Percentiles rank a stretch among this genome's conserved stretches.
Evolutionary conservation across 2,888 invertebrate genomes (phyloP).

Genomic region (Cybosia mesomella): DNA sequence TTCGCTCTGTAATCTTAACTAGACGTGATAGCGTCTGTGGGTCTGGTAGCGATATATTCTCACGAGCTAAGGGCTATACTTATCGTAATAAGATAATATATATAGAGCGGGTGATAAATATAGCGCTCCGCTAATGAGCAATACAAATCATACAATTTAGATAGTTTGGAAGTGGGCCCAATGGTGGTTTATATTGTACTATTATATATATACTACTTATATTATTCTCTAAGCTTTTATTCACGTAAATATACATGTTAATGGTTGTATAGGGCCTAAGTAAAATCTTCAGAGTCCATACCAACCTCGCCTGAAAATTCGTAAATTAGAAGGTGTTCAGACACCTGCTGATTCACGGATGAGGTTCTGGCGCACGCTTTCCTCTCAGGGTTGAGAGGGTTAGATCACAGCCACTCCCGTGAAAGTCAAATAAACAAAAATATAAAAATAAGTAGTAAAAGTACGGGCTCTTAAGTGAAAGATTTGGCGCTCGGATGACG

Average conservation of each 20-base stretch:
- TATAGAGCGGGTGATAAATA: not conserved
- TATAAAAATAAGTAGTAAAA: too few relatives aligned
- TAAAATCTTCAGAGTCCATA: not conserved
- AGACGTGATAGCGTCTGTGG: not conserved
- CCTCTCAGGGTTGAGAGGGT: not conserved
- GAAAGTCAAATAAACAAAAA: not conserved
- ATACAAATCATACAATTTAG: not conserved
- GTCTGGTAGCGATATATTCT: not conserved
- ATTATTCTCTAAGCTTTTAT: not conserved
- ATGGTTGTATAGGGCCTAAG: not conserved
- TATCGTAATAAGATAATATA: not conserved
- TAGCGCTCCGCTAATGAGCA: not conserved
- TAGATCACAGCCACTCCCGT: not conserved
- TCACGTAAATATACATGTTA: not conserved
- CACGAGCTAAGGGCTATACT: not conserved
- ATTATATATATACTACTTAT: too few relatives aligned
- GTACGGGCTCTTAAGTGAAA: not conserved
- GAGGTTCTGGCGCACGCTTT: too few relatives aligned
- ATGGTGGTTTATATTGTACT: too few relatives aligned
- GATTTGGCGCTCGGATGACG: not conserved
- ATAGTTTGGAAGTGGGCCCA: constrained; percentile 3
- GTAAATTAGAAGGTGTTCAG: too few relatives aligned
- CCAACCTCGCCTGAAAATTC: not conserved
- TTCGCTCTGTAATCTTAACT: not conserved
- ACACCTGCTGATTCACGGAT: too few relatives aligned